A percentile compares a stretch with the other conserved stretches of the same genome.
These are phyloP conservation scores for Drosophila mimica DNA, from an alignment of 2,888 invertebrate genomes.

Conservation along the genomic window DNA sequence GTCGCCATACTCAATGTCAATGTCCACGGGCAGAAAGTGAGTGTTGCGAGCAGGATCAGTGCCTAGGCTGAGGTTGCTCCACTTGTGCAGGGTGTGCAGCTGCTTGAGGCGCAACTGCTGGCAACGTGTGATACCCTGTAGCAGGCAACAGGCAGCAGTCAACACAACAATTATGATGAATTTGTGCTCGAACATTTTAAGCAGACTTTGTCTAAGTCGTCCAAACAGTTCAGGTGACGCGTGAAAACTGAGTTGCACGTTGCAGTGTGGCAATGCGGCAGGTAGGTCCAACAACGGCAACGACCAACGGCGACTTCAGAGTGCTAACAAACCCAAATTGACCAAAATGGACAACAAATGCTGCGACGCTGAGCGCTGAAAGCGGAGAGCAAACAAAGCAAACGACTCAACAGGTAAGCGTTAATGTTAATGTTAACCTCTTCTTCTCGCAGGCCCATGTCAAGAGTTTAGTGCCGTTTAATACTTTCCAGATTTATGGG, in stretches of 20 bases:
- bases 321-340: constrained; percentile 71
- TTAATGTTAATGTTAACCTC: constrained; percentile 10
- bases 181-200: constrained; percentile 32
- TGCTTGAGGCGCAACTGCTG: constrained; percentile 82
- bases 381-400: constrained; percentile 57
- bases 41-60: constrained; percentile 87
- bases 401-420: constrained; percentile 43
- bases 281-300: constrained; percentile 45
- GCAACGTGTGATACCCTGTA: constrained; percentile 3
- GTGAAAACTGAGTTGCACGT: constrained; percentile 33
- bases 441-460: constrained; percentile 17
- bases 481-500: constrained; percentile 64
- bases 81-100: constrained; percentile 86
- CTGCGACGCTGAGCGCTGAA: constrained; percentile 8
- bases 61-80: constrained; percentile 89
- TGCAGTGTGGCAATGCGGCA: constrained; percentile 27
- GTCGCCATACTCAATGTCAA: constrained; percentile 83
- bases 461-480: constrained; percentile 57
- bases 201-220: constrained; percentile 55
- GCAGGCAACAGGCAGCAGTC: constrained; percentile 2
- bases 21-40: constrained; percentile 86
- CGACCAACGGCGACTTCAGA: constrained; percentile 4
- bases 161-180: constrained; percentile 32
- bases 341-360: constrained; percentile 48
- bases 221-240: constrained; percentile 63